These are phyloP conservation scores for Tetragonula clypearis DNA, from an alignment of 1,140 invertebrate species.

Conservation along the genomic window DNA sequence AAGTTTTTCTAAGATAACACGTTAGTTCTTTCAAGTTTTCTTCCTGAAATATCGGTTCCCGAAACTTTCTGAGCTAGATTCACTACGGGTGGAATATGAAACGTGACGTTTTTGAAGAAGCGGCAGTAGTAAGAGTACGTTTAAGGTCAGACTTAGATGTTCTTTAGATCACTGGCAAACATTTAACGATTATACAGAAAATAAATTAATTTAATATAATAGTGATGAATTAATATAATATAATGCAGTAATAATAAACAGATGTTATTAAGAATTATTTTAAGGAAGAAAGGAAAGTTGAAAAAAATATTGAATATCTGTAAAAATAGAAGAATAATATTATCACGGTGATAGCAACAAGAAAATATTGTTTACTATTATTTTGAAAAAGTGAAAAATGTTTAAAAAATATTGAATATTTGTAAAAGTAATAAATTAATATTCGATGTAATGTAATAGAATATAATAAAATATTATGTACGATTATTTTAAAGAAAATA, in stretches of 20 bases:
- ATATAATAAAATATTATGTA: too few relatives aligned
- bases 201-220: background rate
- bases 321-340: too few relatives aligned
- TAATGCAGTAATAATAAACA: background rate
- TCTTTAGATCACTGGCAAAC: background rate
- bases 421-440: too few relatives aligned
- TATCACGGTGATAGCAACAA: too few relatives aligned
- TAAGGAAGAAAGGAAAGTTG: background rate
- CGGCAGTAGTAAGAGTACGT: background rate
- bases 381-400: too few relatives aligned
- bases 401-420: too few relatives aligned
- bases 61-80: background rate
- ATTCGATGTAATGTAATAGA: too few relatives aligned
- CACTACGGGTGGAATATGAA: background rate
- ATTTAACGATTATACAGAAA: background rate
- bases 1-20: background rate
- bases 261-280: background rate
- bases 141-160: background rate
- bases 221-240: background rate
- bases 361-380: too few relatives aligned
- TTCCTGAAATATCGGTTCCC: conserved; percentile 16
- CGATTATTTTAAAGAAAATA: too few relatives aligned
- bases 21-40: conserved; percentile 1
- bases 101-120: background rate
- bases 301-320: background rate